Evolutionary conservation across 2,888 invertebrate genomes (phyloP).

Genomic region (Melieria picta): DNA sequence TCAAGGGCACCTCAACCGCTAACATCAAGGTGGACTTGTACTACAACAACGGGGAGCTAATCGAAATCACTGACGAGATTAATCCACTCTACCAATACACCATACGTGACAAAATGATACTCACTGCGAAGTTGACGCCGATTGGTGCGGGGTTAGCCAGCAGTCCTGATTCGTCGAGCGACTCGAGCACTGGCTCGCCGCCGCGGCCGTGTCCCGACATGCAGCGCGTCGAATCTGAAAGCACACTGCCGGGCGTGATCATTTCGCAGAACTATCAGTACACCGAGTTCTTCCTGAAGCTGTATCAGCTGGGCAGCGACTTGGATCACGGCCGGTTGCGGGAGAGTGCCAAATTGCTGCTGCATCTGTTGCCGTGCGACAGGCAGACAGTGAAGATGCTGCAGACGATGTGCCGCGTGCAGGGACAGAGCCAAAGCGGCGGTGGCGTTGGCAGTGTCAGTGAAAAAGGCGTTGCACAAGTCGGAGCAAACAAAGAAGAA

Average conservation of each 20-base stretch:
- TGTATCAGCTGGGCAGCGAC: slow-evolving; percentile 88
- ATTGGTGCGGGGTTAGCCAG: slow-evolving; percentile 77
- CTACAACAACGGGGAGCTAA: slow-evolving; percentile 82
- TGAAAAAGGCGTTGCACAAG: slow-evolving; percentile 28
- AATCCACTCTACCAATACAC: slow-evolving; percentile 45
- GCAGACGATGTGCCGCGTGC: slow-evolving; percentile 62
- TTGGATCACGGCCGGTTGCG: slow-evolving; percentile 82
- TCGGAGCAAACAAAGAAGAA: slow-evolving; percentile 38
- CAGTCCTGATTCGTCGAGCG: slow-evolving; percentile 92
- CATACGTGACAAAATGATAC: slow-evolving; percentile 81
- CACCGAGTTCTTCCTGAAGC: slow-evolving; percentile 82
- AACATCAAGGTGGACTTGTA: slow-evolving; percentile 92
- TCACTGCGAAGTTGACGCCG: slow-evolving; percentile 82
- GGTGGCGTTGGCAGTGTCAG: background rate
- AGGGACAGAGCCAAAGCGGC: slow-evolving; percentile 33
- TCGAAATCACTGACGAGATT: slow-evolving; percentile 46
- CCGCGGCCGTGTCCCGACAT: slow-evolving; percentile 82
- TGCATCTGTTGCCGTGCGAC: slow-evolving; percentile 66
- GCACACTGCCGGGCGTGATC: slow-evolving; percentile 89
- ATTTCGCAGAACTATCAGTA: slow-evolving; percentile 85
- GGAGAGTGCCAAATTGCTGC: slow-evolving; percentile 71
- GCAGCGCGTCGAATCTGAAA: slow-evolving; percentile 85
- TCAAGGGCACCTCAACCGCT: slow-evolving; percentile 69
- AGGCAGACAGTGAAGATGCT: slow-evolving; percentile 65
- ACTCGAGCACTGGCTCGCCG: slow-evolving; percentile 93